phyloP scores from a whole-genome alignment of 2,113 vertebrate genomes.

The Rhodinocichla rosea region DNA sequence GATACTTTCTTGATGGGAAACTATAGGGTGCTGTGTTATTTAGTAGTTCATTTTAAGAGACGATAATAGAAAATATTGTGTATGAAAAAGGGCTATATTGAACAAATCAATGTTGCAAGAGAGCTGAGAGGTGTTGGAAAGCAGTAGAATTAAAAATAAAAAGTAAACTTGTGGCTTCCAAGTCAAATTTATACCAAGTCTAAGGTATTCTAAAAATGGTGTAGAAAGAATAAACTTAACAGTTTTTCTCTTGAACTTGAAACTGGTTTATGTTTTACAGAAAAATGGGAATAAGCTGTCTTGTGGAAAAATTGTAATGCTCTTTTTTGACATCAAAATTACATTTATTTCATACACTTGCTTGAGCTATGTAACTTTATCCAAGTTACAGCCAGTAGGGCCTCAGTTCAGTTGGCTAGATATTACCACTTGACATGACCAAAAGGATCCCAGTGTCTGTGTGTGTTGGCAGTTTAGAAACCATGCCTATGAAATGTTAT shows the following conservation, averaged over 20 bases:
- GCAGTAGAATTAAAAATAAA: neutral
- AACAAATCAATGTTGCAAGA: neutral
- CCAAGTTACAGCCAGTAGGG: neutral
- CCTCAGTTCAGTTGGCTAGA: neutral
- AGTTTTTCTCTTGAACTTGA: neutral
- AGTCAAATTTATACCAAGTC: neutral
- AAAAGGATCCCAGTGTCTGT: neutral
- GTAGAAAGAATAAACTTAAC: neutral
- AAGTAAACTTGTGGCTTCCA: neutral
- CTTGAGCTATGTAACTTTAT: neutral
- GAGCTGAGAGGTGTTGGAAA: neutral
- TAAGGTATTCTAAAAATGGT: neutral
- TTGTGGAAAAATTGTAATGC: neutral
- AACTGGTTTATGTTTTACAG: neutral
- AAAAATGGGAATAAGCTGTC: accelerated
- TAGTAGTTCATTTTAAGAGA: neutral
- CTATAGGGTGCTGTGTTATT: neutral
- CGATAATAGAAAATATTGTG: neutral
- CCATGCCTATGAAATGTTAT: neutral
- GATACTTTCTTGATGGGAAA: neutral
- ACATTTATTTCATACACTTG: neutral
- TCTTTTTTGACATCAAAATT: neutral
- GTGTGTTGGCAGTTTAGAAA: neutral
- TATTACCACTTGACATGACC: neutral
- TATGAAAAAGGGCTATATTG: neutral